These are phyloP conservation scores for Drosophila parabipectinata DNA, from an alignment of 1,140 invertebrate species.

Conservation along the genomic window DNA sequence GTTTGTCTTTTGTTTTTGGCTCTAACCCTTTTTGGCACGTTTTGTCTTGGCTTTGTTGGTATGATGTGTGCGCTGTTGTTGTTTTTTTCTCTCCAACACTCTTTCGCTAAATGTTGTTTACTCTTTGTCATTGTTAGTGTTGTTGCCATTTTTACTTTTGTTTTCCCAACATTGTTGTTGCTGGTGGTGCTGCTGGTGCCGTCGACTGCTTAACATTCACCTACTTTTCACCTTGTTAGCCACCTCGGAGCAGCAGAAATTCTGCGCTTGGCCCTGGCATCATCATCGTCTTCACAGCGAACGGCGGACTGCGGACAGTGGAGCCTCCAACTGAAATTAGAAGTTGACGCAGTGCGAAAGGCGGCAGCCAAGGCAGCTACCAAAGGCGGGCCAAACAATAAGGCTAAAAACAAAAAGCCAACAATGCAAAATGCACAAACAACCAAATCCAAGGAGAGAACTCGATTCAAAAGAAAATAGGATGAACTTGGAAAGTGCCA, in stretches of 20 bases:
- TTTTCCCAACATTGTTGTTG: conserved; percentile 64
- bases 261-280: conserved; percentile 72
- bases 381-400: conserved; percentile 44
- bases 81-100: conserved; percentile 25
- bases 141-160: conserved; percentile 73
- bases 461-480: conserved; percentile 20
- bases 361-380: conserved; percentile 24
- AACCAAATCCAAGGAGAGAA: conserved; percentile 24
- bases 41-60: conserved; percentile 30
- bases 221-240: conserved; percentile 79
- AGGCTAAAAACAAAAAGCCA: conserved; percentile 41
- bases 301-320: conserved; percentile 21
- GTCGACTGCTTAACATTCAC: conserved; percentile 73
- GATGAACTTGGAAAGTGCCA: conserved; percentile 11
- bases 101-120: conserved; percentile 78
- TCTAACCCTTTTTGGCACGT: conserved; percentile 56
- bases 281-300: conserved; percentile 47
- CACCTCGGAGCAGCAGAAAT: conserved; percentile 43
- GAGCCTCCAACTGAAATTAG: conserved; percentile 75
- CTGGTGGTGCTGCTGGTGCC: conserved; percentile 20
- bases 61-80: conserved; percentile 21
- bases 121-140: conserved; percentile 74
- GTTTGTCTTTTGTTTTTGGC: conserved; percentile 70
- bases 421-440: conserved; percentile 65
- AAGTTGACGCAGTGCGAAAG: conserved; percentile 74